Evolutionary conservation across 1,140 invertebrate species (phyloP).

Genomic region (Trissolcus basalis): DNA sequence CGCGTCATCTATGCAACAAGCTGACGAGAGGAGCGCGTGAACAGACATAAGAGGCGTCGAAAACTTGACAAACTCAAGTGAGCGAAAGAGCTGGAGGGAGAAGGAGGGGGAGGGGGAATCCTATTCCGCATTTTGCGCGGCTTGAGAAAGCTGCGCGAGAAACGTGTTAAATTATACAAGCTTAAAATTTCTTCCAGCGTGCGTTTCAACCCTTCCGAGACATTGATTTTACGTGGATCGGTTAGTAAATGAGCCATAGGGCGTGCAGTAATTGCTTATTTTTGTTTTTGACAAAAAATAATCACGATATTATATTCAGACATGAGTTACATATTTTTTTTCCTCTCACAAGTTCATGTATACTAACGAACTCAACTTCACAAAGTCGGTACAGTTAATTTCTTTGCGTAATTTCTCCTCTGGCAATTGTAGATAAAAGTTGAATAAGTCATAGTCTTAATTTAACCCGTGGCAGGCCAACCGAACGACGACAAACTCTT

Average conservation of each 20-base stretch:
- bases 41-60: slow-evolving; percentile 52
- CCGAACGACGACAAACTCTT: slow-evolving; percentile 60
- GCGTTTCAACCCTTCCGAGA: slow-evolving; percentile 52
- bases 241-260: slow-evolving; percentile 29
- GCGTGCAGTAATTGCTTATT: neutral
- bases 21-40: slow-evolving; percentile 13
- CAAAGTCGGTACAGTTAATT: slow-evolving; percentile 55
- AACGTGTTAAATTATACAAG: slow-evolving; percentile 62
- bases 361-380: too few relatives aligned
- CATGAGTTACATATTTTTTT: too few relatives aligned
- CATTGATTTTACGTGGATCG: slow-evolving; percentile 56
- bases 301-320: too few relatives aligned
- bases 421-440: slow-evolving; percentile 76
- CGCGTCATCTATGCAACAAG: slow-evolving; percentile 46
- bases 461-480: slow-evolving; percentile 66
- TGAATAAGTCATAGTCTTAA: slow-evolving; percentile 76
- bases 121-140: slow-evolving; percentile 17
- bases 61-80: slow-evolving; percentile 51
- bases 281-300: too few relatives aligned
- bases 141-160: slow-evolving; percentile 37
- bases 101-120: too few relatives aligned
- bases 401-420: slow-evolving; percentile 61
- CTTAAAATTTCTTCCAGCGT: slow-evolving; percentile 54
- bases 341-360: too few relatives aligned
- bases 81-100: slow-evolving; percentile 13